phyloP scores from a whole-genome alignment of 2,888 invertebrate species.

The Diplazon laetatorius region DNA sequence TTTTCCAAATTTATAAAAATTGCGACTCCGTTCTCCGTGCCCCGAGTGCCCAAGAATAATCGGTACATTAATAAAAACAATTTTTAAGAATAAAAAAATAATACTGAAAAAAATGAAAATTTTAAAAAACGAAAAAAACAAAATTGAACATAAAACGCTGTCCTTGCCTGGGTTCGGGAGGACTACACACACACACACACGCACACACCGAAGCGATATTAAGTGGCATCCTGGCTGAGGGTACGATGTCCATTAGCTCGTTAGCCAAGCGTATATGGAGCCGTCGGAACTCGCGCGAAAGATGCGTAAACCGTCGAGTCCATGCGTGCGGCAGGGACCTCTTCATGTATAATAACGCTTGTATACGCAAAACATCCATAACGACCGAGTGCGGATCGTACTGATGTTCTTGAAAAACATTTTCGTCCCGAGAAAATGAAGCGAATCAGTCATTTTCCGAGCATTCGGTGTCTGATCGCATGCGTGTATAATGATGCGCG shows the following conservation, averaged over 20 bases:
- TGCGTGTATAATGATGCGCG: constrained; percentile 24
- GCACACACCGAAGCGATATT: constrained; percentile 32
- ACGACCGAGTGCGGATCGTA: background rate
- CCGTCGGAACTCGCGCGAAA: constrained; percentile 21
- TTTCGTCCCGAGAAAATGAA: constrained; percentile 2
- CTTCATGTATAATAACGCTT: constrained; percentile 27
- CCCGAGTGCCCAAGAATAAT: too few relatives aligned
- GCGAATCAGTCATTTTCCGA: constrained; percentile 22
- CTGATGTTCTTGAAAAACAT: constrained; percentile 13
- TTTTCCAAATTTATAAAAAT: too few relatives aligned
- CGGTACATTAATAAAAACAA: background rate
- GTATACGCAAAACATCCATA: background rate
- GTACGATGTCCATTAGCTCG: constrained; percentile 56
- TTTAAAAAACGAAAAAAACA: too few relatives aligned
- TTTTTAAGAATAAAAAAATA: background rate
- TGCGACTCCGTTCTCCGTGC: too few relatives aligned
- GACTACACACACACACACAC: too few relatives aligned
- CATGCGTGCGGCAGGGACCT: constrained; percentile 30
- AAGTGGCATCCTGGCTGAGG: constrained; percentile 44
- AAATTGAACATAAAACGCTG: constrained; percentile 17
- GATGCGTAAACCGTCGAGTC: constrained; percentile 29
- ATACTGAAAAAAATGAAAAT: background rate
- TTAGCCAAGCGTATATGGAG: constrained; percentile 41
- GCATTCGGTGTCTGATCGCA: constrained; percentile 17
- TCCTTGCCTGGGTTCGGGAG: constrained; percentile 17